These are phyloP conservation scores for Acanthurus leucopareius DNA, from an alignment of 2,797 vertebrate species.

Conservation along the genomic window DNA sequence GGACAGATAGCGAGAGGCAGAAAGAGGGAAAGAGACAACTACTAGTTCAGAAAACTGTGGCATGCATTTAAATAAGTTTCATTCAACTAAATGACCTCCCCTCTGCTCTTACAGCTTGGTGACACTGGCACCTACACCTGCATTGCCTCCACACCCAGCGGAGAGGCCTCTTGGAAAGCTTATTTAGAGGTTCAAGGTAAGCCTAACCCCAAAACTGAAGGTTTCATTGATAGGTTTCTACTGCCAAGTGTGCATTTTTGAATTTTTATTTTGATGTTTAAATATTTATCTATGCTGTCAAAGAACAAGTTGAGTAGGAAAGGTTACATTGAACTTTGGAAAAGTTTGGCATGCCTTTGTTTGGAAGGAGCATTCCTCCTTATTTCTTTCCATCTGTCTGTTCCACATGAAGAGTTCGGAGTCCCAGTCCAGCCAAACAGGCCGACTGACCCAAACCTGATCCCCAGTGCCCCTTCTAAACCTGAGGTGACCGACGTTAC, in stretches of 20 bases:
- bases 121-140: constrained; percentile 97
- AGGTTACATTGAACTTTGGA: not conserved
- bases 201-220: constrained; percentile 1
- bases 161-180: constrained; percentile 96
- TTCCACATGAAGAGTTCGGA: constrained; percentile 90
- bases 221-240: not conserved
- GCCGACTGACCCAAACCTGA: constrained; percentile 97
- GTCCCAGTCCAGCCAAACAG: constrained; percentile 94
- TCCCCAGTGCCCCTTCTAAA: constrained; percentile 95
- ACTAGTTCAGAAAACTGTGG: constrained; percentile 42
- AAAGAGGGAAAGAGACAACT: not conserved
- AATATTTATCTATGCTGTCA: not conserved
- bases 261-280: constrained; percentile 8
- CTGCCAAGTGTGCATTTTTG: not conserved
- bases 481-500: constrained; percentile 96
- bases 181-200: constrained; percentile 97
- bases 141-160: constrained; percentile 95
- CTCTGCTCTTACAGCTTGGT: constrained; percentile 86
- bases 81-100: constrained; percentile 44
- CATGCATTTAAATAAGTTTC: constrained; percentile 38
- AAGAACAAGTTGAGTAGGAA: not conserved
- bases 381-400: constrained; percentile 35
- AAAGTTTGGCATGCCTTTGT: not conserved
- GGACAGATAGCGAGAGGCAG: constrained; percentile 6
- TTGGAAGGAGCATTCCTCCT: not conserved